Evolutionary conservation across 2,797 vertebrate genomes (phyloP), one percentile per base, ranked within the genome.

Genomic region (Peromyscus eremicus): DNA sequence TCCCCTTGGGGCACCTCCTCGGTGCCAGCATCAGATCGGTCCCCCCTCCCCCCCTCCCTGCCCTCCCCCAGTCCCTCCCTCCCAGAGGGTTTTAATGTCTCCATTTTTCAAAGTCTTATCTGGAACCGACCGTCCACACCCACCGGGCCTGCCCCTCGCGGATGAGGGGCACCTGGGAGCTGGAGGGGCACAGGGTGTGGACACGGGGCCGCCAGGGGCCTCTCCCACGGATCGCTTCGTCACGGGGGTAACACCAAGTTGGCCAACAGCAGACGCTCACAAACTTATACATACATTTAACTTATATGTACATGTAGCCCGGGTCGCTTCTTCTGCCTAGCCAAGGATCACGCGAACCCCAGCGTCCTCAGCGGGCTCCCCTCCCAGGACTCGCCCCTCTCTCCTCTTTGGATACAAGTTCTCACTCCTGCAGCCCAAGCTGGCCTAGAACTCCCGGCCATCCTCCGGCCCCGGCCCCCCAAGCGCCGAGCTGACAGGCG

Each of bases 101-200:
- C 43, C 40, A 46, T 66, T 84, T 84, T 84, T 46, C 60, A 84
- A 84, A 84, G 37, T 64, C 60, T 62, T 66, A 46, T 66, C 82
- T 84, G 60, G 60, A 84, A 66, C 82, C 27, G 27, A 46, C 60
- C 16, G 27, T 64, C 81, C 37, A 43, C 81, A 60, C 52, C 62
- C 60, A 66, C 40, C 60, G 64, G 60, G 60, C 40, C 80, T 46
- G 27, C 27, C 40, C 84, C 13, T 27, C 14, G 3, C 1, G 2
- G 46, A 25, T 4, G 8, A 70, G 70, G 68, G 13, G 13, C 52
- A 32, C 16, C 6, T 34, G 55, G 19, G 55, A 40, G 52, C 17
- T 60, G 37, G 52, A n/a, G 68, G 52, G 52, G 88, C 49, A 71
- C 34, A 27, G 29, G 46, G 23, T 29, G 14, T 68, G 49, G n/a